Evolutionary conservation across 2,113 vertebrate species (phyloP).

Genomic region (Callionymus lyra): DNA sequence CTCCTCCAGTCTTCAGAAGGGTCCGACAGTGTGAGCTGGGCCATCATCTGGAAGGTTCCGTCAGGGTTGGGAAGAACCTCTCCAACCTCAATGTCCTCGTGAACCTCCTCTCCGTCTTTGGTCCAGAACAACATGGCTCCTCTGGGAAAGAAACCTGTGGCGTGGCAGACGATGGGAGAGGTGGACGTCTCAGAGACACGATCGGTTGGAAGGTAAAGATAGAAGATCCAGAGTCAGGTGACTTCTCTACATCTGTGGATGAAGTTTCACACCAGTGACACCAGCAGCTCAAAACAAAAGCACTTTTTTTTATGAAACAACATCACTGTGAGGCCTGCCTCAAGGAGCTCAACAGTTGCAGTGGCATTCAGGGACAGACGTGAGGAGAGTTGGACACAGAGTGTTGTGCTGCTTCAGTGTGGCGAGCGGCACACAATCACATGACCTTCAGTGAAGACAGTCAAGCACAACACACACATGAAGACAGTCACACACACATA

Average conservation of each 20-base stretch:
- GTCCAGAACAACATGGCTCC: conserved; percentile 23
- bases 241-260: too few relatives aligned
- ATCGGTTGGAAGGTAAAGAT: conserved; percentile 9
- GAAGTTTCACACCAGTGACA: too few relatives aligned
- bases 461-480: too few relatives aligned
- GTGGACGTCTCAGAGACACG: conserved; percentile 19
- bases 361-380: too few relatives aligned
- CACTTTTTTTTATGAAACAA: conserved; percentile 26
- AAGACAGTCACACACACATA: too few relatives aligned
- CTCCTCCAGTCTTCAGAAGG: conserved; percentile 8
- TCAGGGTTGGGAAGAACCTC: conserved; percentile 40
- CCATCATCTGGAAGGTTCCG: conserved; percentile 41
- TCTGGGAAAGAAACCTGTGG: conserved; percentile 31
- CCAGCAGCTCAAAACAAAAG: background rate
- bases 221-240: background rate
- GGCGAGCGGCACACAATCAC: too few relatives aligned
- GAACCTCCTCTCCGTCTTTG: conserved; percentile 18
- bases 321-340: too few relatives aligned
- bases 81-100: conserved; percentile 24
- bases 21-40: background rate
- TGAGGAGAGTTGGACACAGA: too few relatives aligned
- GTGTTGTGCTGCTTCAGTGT: too few relatives aligned
- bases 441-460: too few relatives aligned
- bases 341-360: too few relatives aligned
- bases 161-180: conserved; percentile 24